Percentiles rank a stretch among this genome's conserved stretches.
These are phyloP conservation scores for Shinisaurus crocodilurus DNA, from an alignment of 2,113 vertebrate species.

Conservation along the genomic window DNA sequence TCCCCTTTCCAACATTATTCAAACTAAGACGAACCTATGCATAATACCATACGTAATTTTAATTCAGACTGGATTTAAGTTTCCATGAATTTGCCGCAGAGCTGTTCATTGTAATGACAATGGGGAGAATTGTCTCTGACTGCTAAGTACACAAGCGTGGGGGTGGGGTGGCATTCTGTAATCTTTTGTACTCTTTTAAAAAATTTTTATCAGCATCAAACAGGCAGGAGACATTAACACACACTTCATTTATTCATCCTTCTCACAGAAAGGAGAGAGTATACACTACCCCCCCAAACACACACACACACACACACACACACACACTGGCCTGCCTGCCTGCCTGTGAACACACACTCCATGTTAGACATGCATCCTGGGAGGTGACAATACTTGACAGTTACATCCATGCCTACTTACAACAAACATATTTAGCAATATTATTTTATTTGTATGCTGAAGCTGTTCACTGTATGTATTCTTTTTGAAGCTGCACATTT, in stretches of 20 bases:
- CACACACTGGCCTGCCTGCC: background rate
- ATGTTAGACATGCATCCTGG: background rate
- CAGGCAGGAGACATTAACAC: constrained; percentile 11
- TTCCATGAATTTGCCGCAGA: constrained; percentile 20
- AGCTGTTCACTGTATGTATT: background rate
- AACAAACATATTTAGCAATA: constrained; percentile 17
- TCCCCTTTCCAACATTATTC: background rate
- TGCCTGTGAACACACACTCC: background rate
- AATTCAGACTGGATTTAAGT: constrained; percentile 28
- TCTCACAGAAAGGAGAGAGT: constrained; percentile 7
- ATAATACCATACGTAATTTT: constrained; percentile 12
- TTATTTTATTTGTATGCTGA: constrained; percentile 5
- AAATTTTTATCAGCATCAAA: constrained; percentile 22
- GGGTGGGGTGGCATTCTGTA: background rate
- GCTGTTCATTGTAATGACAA: constrained; percentile 10
- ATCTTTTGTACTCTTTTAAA: constrained; percentile 6
- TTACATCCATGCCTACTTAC: background rate
- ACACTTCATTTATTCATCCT: constrained; percentile 11
- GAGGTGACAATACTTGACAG: background rate
- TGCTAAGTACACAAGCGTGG: constrained; percentile 11
- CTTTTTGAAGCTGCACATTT: background rate
- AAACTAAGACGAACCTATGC: background rate
- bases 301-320: too few relatives aligned
- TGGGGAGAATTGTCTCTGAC: constrained; percentile 8
- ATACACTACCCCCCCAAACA: too few relatives aligned